Evolutionary conservation across 2,113 vertebrate genomes (phyloP), one percentile per base, ranked within the genome.

Genomic region (Psettodes erumei): DNA sequence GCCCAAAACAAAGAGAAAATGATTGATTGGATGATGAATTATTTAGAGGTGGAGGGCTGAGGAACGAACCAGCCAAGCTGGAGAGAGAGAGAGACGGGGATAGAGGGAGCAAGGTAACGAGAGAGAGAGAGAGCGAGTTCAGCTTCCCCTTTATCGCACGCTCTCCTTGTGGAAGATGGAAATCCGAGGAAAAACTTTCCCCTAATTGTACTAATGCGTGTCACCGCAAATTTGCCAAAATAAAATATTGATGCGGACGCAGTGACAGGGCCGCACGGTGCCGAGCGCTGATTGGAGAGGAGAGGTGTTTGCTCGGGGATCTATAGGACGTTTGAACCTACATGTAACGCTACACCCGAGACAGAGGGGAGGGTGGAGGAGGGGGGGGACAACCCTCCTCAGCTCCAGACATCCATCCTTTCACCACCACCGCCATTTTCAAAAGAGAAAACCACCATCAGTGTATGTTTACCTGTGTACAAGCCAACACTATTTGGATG

Each of bases 11-110:
- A 93, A 95, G 94, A 94, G 92, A 94, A 94, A 91, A 93, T 94
- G 92, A 94, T 94, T 94, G 94, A 94, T 94, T 95, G 93, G 92
- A 94, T 90, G 91, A 95, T 95, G 91, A 94, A 95, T 95, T 94
- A 95, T 95, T 95, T 94, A 95, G 93, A 91, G 90, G 86, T 82
- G 78, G 89, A 93, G 91, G 87, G 92, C 89, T 87, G 89, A 88
- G 89, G 90, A 93, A 93, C 71, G 91, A 85, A 86, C 69, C 83
- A 90, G 87, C 91, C 87, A 82, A 51, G 77, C 82, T 85, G 82
- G 84, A 63, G 86, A 87, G 76, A 85, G 86, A 85, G 77, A 27
- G 74, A 60, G 76, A 75, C 83, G 54, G n/a, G 35, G 81, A 61
- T 42, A 60, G 82, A 77, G 77, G 71, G 64, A 81, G 66, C 21